These are phyloP conservation scores for Cacatua alba DNA, from an alignment of 2,113 vertebrate species.

Conservation along the genomic window DNA sequence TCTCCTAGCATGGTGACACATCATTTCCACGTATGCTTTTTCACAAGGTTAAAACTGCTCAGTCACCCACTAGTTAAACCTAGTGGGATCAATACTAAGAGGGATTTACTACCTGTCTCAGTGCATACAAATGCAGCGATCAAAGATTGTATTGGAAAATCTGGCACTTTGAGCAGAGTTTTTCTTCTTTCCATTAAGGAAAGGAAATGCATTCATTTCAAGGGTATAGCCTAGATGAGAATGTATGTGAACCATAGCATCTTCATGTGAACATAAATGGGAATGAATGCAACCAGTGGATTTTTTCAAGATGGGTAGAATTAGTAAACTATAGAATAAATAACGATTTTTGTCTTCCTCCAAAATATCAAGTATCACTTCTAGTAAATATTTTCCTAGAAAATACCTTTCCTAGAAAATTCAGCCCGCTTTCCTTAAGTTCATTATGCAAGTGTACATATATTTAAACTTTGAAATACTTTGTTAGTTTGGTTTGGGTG, in stretches of 20 bases:
- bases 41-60: constrained; percentile 43
- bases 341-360: not conserved
- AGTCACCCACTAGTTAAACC: constrained; percentile 12
- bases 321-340: not conserved
- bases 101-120: constrained; percentile 53
- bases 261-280: not conserved
- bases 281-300: not conserved
- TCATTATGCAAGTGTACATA: not conserved
- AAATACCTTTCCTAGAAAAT: not conserved
- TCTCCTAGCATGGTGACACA: not conserved
- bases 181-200: constrained; percentile 26
- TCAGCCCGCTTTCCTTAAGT: not conserved
- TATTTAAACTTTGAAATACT: not conserved
- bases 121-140: constrained; percentile 40
- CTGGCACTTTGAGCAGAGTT: not conserved
- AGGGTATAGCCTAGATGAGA: not conserved
- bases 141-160: constrained; percentile 24
- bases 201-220: constrained; percentile 24
- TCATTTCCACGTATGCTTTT: constrained; percentile 16
- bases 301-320: not conserved
- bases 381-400: not conserved
- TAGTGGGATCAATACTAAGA: constrained; percentile 46
- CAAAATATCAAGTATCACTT: not conserved
- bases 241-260: not conserved
- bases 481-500: not conserved